Evolutionary conservation across 2,797 vertebrate genomes (phyloP), one percentile per base, ranked within the genome.

Genomic region (Phoebastria nigripes): DNA sequence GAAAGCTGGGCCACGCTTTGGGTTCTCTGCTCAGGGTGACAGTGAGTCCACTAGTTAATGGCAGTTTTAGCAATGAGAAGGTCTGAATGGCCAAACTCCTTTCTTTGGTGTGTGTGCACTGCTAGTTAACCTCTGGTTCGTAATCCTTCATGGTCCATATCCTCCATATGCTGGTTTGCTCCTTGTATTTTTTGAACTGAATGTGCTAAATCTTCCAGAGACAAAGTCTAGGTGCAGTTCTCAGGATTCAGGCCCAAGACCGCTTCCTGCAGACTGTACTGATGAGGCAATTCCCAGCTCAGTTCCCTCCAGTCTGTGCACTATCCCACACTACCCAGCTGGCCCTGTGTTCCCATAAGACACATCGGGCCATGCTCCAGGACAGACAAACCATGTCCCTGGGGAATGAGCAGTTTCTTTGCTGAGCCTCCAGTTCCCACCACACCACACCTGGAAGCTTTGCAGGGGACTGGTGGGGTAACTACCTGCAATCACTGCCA

Each of bases 31-130:
- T 69, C 6, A 3, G n/a, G 14, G 12, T 55, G 58, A 18, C 41
- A 19, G 12, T 0, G 18, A 71, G 17, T 17, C 69, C 58, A 9
- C 2, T 4, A 22, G n/a, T 6, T 56, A 35, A 62, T 3, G n/a
- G 8, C 10, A 56, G n/a, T 1, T 66, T 37, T 31, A 79, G n/a
- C 28, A 39, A 1, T 29, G 26, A 52, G 41, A 29, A 47, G 16
- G 47, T 11, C 11, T 26, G 47, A 74, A 49, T 1, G 11, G 19
- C 37, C 46, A 11, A 29, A 72, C 9, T 14, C 31, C 44, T 73
- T 39, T 17, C 21, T 26, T 29, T 8, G 20, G 2, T 12, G 33
- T 11, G 11, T 49, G 44, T 31, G 37, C 13, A 7, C 44, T 58
- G 52, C 56, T 35, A 2, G 15, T 69, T 26, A 71, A 39, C 20